Base-by-base conservation (phyloP, 2,113 vertebrate genomes). In the Puffinus mauretanicus region DNA sequence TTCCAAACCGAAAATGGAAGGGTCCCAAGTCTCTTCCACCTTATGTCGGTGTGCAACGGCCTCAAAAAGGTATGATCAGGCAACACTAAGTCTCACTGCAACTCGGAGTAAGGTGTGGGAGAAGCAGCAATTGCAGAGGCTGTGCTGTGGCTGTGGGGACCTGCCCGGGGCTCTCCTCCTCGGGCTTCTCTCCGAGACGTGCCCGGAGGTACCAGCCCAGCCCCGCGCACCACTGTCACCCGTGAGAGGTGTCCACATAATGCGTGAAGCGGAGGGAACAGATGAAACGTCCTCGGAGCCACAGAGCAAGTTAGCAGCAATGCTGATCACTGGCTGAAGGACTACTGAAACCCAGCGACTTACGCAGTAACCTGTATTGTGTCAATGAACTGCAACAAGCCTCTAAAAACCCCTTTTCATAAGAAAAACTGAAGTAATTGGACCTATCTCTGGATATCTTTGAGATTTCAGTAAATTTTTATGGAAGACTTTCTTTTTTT, bases 161-260 rank as follows among this genome's bases (percentile, higher is more conserved):
- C 36, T 42, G 51, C 30, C 51, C 2, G 1, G 40, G 1, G 4
- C 1, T 2, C 36, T 65, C 40, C 21, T 76, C 27, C 34, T 60
- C 1, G 0, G 3, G 30, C 19, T 54, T 61, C 32, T 46, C 38
- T 22, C 32, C 2, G 0, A 51, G 34, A 52, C 1, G 0, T 40
- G 30, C 47, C 64, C 0, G 1, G n/a, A 40, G 30, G 54, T 5
- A 62, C 47, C 47, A 40, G 44, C 30, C 51, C 15, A 40, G n/a
- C 55, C 29, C 62, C 3, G 2, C 4, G 6, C 54, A 34, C 46
- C 36, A 6, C 44, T 21, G 42, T 2, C 11, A 18, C 36, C 19
- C 1, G 10, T 2, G 26, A 89, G 58, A 40, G 51, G 27, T 32
- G 13, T 46, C 52, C 54, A 7, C 21, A 1, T 32, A 44, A 21